phyloP scores from a whole-genome alignment of 2,797 vertebrate species.

The Presbytis comata region DNA sequence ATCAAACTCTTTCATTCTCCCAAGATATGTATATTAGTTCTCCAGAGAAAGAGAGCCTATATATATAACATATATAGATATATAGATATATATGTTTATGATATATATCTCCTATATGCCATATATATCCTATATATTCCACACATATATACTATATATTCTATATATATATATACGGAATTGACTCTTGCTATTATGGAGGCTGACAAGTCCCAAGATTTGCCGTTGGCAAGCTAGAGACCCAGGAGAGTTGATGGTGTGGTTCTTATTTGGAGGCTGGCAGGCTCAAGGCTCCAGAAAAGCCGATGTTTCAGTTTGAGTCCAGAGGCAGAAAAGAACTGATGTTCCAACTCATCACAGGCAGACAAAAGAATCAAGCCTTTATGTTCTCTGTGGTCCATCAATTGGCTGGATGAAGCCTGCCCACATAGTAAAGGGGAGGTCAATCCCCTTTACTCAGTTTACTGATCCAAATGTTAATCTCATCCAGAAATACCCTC shows the following conservation, averaged over 20 bases:
- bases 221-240: neutral
- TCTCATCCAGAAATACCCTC: neutral
- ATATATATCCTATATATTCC: neutral
- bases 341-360: neutral
- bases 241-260: neutral
- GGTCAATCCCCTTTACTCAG: neutral
- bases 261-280: neutral
- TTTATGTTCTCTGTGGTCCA: neutral
- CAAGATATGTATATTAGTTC: neutral
- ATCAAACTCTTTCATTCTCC: neutral
- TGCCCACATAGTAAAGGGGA: neutral
- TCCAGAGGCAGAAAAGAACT: neutral
- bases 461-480: neutral
- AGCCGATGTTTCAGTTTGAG: neutral
- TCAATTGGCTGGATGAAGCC: neutral
- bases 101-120: neutral
- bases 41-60: neutral
- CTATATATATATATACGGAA: neutral
- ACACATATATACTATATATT: too few relatives aligned
- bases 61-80: too few relatives aligned
- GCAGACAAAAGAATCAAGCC: neutral
- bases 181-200: neutral
- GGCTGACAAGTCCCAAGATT: neutral
- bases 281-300: neutral
- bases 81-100: too few relatives aligned